Base-by-base conservation (phyloP, 2,888 invertebrate species). In the Hesperia comma region DNA sequence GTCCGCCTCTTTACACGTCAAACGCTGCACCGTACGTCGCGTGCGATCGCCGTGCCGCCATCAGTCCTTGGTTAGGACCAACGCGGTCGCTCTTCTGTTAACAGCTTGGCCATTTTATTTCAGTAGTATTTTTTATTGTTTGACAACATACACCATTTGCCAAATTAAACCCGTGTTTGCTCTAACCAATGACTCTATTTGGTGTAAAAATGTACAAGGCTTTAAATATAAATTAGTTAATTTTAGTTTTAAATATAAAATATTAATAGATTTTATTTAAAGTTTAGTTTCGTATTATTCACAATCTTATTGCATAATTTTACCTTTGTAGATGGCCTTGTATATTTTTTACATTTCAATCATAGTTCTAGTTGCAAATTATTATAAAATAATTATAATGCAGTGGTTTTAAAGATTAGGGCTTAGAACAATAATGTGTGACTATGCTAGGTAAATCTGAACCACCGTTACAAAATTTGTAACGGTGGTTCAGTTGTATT, bases 21-120 rank as follows among this genome's bases (percentile, higher is more conserved):
- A 46, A 58, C 58, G 40, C 41, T 58, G n/a, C 3, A n/a, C n/a
- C n/a, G 2, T 26, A 5, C 57, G 57, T 21, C 56, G n/a, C 56
- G n/a, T 26, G 3, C 49, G 63, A 40, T 56, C 37, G 37, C 57
- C 26, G 46, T 33, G 43, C 8, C 40, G 46, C 15, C 7, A 12
- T 10, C 61, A 68, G 61, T 63, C 63, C 61, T 69, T 69, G 70
- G 70, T 69, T 71, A 69, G 55, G 46, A 46, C 63, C 57, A 69
- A 68, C 53, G 21, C 10, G 43, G 6, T 15, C 6, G 43, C 7
- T 46, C 6, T 49, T 49, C 19, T 19, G 6, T 49, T 37, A 37
- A 49, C 4, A 19, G 12, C 49, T 46, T 15, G 63, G n/a, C 8
- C 32, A 19, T 2, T 41, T 12, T 21, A 51, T 12, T 51, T 51